Conservation (phyloP, 2,888 invertebrate species). For the Polydrusus pterygomalis region DNA sequence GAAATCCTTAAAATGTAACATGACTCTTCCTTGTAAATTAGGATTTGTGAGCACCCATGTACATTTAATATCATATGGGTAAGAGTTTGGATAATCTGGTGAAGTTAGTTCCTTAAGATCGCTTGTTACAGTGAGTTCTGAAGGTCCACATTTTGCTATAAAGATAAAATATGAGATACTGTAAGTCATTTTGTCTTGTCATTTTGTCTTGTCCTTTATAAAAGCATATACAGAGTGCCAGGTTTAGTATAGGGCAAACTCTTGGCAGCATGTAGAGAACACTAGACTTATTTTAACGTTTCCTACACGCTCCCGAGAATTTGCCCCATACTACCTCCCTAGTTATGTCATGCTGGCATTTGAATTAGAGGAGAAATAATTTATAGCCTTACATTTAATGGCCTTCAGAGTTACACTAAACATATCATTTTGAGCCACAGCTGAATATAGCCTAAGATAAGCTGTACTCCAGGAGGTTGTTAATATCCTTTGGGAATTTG, state of each 20-base stretch:
- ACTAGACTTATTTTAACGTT: too few relatives aligned
- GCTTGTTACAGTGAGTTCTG: constrained; percentile 70
- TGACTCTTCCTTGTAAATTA: constrained; percentile 65
- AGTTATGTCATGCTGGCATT: too few relatives aligned
- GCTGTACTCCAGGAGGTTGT: constrained; percentile 78
- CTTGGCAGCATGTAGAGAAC: too few relatives aligned
- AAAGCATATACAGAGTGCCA: too few relatives aligned
- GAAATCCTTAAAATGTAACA: constrained; percentile 76
- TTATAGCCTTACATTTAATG: constrained; percentile 72
- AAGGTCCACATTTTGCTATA: constrained; percentile 77
- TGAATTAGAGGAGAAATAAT: too few relatives aligned
- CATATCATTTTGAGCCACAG: constrained; percentile 78
- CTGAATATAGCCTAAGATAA: constrained; percentile 75
- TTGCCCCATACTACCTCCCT: background rate
- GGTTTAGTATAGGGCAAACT: too few relatives aligned
- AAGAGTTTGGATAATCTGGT: constrained; percentile 77
- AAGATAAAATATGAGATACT: constrained; percentile 43
- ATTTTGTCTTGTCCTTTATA: too few relatives aligned
- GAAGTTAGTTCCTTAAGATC: constrained; percentile 72
- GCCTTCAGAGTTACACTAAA: constrained; percentile 77
- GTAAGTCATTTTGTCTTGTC: too few relatives aligned
- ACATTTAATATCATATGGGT: constrained; percentile 76
- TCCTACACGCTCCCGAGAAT: too few relatives aligned
- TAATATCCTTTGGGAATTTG: constrained; percentile 64
- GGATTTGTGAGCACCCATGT: constrained; percentile 74